phyloP scores from a whole-genome alignment of 2,888 invertebrate genomes.

The Leptinotarsa rubiginosa region DNA sequence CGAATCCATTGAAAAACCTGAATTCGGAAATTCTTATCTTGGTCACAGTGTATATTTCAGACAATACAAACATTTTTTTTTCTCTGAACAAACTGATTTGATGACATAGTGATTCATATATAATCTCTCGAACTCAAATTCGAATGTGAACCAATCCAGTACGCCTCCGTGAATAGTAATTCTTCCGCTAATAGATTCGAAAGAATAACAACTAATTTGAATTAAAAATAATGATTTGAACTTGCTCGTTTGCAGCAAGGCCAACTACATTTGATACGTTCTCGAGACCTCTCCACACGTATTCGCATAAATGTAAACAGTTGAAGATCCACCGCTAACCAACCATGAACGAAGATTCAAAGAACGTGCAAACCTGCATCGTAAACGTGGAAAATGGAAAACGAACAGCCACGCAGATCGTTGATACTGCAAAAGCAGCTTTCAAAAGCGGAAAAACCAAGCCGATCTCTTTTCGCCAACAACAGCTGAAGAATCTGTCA shows the following conservation, averaged over 20 bases:
- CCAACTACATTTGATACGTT: constrained; percentile 29
- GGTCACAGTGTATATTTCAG: no score
- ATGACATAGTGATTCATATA: no score
- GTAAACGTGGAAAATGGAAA: constrained; percentile 35
- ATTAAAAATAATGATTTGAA: constrained; percentile 7
- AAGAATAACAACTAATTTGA: neutral
- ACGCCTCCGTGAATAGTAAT: no score
- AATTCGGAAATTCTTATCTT: no score
- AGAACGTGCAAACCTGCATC: constrained; percentile 32
- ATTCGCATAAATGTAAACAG: constrained; percentile 16
- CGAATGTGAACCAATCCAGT: no score
- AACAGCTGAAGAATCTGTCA: constrained; percentile 62
- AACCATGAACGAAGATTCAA: constrained; percentile 14
- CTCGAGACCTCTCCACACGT: neutral
- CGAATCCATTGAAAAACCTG: no score
- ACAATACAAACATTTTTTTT: no score
- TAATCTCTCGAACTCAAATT: no score
- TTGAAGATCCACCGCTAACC: constrained; percentile 6
- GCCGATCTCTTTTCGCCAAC: constrained; percentile 80
- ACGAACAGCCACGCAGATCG: constrained; percentile 37
- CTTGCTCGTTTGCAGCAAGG: constrained; percentile 27
- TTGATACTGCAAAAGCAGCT: constrained; percentile 68
- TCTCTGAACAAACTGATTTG: no score
- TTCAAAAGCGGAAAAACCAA: constrained; percentile 85
- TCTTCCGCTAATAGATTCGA: neutral